phyloP scores from a whole-genome alignment of 2,888 invertebrate genomes.

The Sipunculus nudus region DNA sequence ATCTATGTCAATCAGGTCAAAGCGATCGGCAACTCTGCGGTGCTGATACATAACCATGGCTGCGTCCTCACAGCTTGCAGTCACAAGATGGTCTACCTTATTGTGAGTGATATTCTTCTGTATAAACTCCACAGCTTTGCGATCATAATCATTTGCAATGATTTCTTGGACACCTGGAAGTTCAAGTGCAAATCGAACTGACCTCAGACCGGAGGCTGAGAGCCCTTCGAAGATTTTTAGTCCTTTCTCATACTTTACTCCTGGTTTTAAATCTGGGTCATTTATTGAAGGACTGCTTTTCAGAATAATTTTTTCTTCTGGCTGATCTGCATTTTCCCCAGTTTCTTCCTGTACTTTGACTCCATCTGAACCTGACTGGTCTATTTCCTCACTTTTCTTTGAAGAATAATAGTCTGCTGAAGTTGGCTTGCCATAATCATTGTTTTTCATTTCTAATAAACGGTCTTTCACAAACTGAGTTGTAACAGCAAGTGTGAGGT shows the following conservation, averaged over 20 bases:
- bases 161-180: slow-evolving; percentile 78
- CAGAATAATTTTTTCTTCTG: not conserved
- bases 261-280: slow-evolving; percentile 35
- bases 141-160: slow-evolving; percentile 90
- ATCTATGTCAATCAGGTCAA: slow-evolving; percentile 93
- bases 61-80: slow-evolving; percentile 85
- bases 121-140: slow-evolving; percentile 85
- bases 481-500: slow-evolving; percentile 73
- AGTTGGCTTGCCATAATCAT: slow-evolving; percentile 6
- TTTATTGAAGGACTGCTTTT: not conserved
- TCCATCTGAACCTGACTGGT: slow-evolving; percentile 40
- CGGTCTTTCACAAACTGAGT: slow-evolving; percentile 47
- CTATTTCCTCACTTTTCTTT: slow-evolving; percentile 2
- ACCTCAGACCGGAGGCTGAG: slow-evolving; percentile 93
- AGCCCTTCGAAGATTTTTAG: slow-evolving; percentile 86
- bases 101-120: slow-evolving; percentile 82
- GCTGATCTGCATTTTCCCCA: not conserved
- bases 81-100: slow-evolving; percentile 78
- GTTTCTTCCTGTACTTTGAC: not conserved
- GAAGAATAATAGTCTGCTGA: not conserved
- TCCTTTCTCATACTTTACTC: slow-evolving; percentile 51
- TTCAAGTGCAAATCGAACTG: slow-evolving; percentile 96
- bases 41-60: slow-evolving; percentile 70
- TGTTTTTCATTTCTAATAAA: slow-evolving; percentile 19
- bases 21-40: slow-evolving; percentile 74